Evolutionary conservation across 2,113 vertebrate species (phyloP).

Genomic region (Pituophis catenifer): DNA sequence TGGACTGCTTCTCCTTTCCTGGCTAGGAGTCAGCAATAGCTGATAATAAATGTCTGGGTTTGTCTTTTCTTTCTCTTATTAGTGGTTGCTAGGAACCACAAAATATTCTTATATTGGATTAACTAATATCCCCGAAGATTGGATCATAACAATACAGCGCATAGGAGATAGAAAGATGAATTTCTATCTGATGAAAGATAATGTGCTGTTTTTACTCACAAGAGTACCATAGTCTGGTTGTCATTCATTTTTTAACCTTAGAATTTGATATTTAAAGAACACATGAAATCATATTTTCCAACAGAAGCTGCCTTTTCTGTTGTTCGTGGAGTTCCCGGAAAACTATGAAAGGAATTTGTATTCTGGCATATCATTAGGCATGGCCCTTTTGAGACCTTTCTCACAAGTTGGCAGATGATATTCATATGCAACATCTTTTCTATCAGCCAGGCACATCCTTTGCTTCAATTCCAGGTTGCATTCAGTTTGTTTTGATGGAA

Average conservation of each 20-base stretch:
- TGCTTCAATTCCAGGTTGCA: neutral
- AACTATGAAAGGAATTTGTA: neutral
- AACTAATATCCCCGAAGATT: neutral
- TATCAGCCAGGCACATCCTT: accelerated
- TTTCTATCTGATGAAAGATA: neutral
- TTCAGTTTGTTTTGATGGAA: neutral
- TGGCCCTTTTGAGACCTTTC: neutral
- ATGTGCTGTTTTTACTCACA: neutral
- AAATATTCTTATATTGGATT: neutral
- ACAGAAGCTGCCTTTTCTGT: neutral
- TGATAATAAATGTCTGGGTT: neutral
- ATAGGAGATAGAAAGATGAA: neutral
- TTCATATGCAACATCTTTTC: neutral
- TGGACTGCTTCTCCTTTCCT: neutral
- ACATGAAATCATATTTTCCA: neutral
- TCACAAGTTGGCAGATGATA: neutral
- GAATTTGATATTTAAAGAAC: neutral
- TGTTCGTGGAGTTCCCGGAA: neutral
- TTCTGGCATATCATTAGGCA: neutral
- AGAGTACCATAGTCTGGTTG: neutral
- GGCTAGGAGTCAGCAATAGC: neutral
- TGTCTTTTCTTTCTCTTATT: neutral
- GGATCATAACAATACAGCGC: neutral
- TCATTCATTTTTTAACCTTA: neutral
- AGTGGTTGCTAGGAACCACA: neutral